Conservation (phyloP, 2,888 invertebrate genomes). For the Acleris sparsana region DNA sequence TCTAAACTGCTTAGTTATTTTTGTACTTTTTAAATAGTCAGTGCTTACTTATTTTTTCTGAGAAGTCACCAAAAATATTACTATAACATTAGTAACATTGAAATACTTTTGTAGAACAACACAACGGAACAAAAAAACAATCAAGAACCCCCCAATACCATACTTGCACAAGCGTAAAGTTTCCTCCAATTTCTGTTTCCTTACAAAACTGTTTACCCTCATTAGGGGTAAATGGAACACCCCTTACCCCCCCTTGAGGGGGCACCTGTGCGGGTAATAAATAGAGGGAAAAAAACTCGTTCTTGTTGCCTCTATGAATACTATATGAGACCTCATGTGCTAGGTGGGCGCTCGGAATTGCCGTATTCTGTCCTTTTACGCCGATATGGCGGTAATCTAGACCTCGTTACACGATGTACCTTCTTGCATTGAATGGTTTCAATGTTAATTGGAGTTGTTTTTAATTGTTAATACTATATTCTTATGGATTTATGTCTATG, state of each 20-base stretch:
- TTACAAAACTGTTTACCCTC: constrained; percentile 37
- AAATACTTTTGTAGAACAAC: too few relatives aligned
- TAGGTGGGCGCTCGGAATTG: constrained; percentile 23
- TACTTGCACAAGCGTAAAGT: constrained; percentile 26
- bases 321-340: constrained; percentile 41
- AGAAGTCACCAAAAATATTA: too few relatives aligned
- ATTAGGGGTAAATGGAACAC: constrained; percentile 35
- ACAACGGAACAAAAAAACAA: constrained; percentile 20
- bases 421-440: not conserved
- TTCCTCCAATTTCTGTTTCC: constrained; percentile 31
- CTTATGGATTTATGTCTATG: too few relatives aligned
- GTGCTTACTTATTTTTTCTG: too few relatives aligned
- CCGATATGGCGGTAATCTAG: not conserved
- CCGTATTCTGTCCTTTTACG: constrained; percentile 16
- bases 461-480: too few relatives aligned
- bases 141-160: constrained; percentile 28
- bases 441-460: too few relatives aligned
- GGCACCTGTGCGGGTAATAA: constrained; percentile 39
- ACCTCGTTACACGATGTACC: not conserved
- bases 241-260: constrained; percentile 10
- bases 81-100: too few relatives aligned
- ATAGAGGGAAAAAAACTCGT: constrained; percentile 40
- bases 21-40: too few relatives aligned
- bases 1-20: too few relatives aligned
- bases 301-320: constrained; percentile 41